These are phyloP conservation scores for Gallinago undulata DNA, from an alignment of 2,113 vertebrate species.

Conservation along the genomic window DNA sequence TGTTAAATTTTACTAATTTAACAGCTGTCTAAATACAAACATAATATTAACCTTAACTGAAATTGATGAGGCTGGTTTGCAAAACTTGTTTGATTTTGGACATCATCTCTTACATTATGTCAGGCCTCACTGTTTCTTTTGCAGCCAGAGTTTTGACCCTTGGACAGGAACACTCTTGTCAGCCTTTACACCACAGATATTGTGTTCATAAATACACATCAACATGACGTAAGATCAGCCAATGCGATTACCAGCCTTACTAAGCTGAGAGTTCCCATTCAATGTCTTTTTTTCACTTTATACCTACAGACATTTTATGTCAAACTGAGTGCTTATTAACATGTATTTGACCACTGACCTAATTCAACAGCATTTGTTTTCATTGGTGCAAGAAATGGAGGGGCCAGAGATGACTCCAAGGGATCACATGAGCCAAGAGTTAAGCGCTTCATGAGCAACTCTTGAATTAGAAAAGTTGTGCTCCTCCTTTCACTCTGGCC, in stretches of 20 bases:
- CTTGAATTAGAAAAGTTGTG: neutral
- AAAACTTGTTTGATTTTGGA: neutral
- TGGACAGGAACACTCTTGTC: fast-evolving
- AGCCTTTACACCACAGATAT: neutral
- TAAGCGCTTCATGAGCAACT: neutral
- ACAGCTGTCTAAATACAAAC: neutral
- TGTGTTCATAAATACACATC: neutral
- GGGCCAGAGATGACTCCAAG: neutral
- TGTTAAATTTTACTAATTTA: neutral
- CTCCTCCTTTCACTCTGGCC: neutral
- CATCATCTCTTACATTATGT: neutral
- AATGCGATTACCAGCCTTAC: neutral
- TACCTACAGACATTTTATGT: neutral
- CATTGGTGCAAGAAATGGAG: neutral
- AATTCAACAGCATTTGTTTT: neutral
- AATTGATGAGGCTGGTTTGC: neutral
- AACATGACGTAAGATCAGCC: neutral
- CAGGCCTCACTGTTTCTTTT: neutral
- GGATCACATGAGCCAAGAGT: neutral
- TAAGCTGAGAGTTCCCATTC: neutral
- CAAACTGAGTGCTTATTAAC: neutral
- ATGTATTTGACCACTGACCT: neutral
- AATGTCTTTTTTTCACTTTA: neutral
- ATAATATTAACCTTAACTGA: neutral
- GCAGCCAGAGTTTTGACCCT: neutral